phyloP scores from a whole-genome alignment of 2,797 vertebrate genomes.

The Diplodus sargus region DNA sequence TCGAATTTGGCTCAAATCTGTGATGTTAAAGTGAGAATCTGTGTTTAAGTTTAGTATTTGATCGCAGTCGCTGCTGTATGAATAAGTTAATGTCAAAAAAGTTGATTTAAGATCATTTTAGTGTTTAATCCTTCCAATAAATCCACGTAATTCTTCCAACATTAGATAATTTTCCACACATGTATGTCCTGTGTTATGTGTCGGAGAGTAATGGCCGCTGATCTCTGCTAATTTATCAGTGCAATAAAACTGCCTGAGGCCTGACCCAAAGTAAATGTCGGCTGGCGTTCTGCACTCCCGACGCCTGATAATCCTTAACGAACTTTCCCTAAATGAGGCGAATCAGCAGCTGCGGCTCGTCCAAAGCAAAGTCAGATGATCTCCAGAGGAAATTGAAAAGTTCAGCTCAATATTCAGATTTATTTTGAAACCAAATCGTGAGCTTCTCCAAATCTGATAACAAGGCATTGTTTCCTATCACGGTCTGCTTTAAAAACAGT shows the following conservation, averaged over 20 bases:
- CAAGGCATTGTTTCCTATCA: neutral
- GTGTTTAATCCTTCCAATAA: neutral
- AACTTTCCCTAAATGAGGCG: slow-evolving; percentile 16
- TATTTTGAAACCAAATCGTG: neutral
- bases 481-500: neutral
- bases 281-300: neutral
- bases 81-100: neutral
- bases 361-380: slow-evolving; percentile 45
- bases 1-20: neutral
- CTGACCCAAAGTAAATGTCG: slow-evolving; percentile 17
- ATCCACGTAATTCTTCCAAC: neutral
- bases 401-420: slow-evolving; percentile 2
- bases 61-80: neutral
- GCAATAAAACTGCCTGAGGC: slow-evolving; percentile 16
- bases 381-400: slow-evolving; percentile 35
- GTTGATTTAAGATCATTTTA: neutral
- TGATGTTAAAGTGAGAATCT: neutral
- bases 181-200: neutral
- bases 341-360: slow-evolving; percentile 2
- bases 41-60: neutral
- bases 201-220: neutral
- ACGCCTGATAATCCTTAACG: neutral
- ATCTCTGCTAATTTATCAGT: neutral
- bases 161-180: neutral
- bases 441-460: slow-evolving; percentile 18